Conservation (phyloP, 2,797 vertebrate species). For the Sphaeramia orbicularis region DNA sequence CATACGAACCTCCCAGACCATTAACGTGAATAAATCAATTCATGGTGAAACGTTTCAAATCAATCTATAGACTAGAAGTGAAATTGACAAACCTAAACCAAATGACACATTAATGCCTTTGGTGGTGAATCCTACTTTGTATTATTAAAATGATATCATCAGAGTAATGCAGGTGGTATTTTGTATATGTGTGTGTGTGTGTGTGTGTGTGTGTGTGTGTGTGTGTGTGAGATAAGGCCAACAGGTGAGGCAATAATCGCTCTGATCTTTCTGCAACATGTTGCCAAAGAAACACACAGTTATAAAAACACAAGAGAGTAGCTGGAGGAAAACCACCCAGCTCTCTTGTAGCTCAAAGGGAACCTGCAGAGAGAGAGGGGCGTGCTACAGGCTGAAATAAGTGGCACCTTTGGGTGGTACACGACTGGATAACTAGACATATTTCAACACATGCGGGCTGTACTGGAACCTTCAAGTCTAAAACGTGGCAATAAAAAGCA, state of each 20-base stretch:
- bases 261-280: constrained; percentile 32
- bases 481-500: constrained; percentile 50
- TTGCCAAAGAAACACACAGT: constrained; percentile 33
- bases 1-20: not conserved
- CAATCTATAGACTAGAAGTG: constrained; percentile 8
- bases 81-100: constrained; percentile 15
- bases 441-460: constrained; percentile 59
- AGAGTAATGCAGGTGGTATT: constrained; percentile 45
- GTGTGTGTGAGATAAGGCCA: constrained; percentile 30
- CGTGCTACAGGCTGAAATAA: constrained; percentile 52
- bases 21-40: constrained; percentile 1
- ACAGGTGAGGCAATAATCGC: constrained; percentile 47
- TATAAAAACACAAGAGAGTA: constrained; percentile 46
- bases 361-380: constrained; percentile 22
- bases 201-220: constrained; percentile 3
- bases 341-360: constrained; percentile 36
- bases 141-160: constrained; percentile 29
- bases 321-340: constrained; percentile 58
- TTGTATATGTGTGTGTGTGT: not conserved
- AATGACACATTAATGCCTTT: constrained; percentile 10
- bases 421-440: constrained; percentile 41
- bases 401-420: constrained; percentile 65
- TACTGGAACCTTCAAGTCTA: constrained; percentile 31
- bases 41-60: not conserved
- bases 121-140: constrained; percentile 29